Base-by-base conservation (phyloP, 2,797 vertebrate genomes). In the Denticeps clupeoides region DNA sequence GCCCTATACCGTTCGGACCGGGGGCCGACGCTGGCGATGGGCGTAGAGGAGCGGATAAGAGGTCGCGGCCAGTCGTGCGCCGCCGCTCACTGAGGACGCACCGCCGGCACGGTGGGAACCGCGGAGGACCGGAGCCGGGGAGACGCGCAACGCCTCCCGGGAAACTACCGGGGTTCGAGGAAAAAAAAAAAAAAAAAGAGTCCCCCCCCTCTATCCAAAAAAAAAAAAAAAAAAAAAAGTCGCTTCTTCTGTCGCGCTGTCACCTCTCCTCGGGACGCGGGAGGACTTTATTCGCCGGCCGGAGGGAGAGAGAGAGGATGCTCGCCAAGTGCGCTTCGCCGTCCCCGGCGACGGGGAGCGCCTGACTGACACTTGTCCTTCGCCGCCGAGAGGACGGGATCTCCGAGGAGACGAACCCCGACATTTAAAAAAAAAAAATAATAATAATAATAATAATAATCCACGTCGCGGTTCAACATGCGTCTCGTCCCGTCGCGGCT, bases 1-100 rank as follows among this genome's bases (percentile, higher is more conserved):
- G 58, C 68, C 74, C 77, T 79, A n/a, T n/a, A 67, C 74, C 80
- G 81, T 80, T 81, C 84, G 78, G 80, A 81, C 75, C 74, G 68
- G 79, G 66, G 72, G 72, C 77, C 72, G 70, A 73, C 67, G 76
- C 64, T 59, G 79, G 69, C 58, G 67, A 60, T 65, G 75, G 68
- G 69, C 78, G 59, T 66, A 69, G 73, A 78, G 71, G 71, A 62
- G 67, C 71, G 67, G 62, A 65, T 60, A 72, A 61, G 64, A 58
- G 63, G 59, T 53, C 47, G 48, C 60, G 49, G 71, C 57, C 65
- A 80, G 67, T 72, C 57, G 66, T 64, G 62, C 58, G 65, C 66
- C 66, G 76, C 60, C 53, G 68, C 75, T 65, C 46, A 61, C 64
- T 68, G 69, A 73, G 65, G 60, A 71, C 69, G 68, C 72, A 79